phyloP scores from a whole-genome alignment of 1,140 invertebrate species.

The Pararge aegeria region DNA sequence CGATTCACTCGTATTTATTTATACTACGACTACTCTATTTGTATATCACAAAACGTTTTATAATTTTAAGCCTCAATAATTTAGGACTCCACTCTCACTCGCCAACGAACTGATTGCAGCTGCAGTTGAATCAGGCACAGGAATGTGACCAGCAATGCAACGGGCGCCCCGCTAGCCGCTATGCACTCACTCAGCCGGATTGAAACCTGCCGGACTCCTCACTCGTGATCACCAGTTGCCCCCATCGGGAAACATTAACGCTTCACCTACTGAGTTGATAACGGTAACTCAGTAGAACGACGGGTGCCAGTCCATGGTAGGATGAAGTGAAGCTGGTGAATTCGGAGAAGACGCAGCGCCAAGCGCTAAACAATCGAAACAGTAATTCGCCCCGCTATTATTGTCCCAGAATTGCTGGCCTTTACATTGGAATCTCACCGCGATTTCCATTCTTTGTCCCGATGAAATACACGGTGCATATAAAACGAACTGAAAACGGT shows the following conservation, averaged over 20 bases:
- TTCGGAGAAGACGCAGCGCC: constrained; percentile 39
- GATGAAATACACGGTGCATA: constrained; percentile 86
- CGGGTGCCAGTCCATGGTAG: constrained; percentile 71
- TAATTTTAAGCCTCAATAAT: constrained; percentile 60
- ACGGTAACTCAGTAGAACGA: constrained; percentile 69
- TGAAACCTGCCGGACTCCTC: constrained; percentile 34
- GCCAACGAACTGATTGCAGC: constrained; percentile 35
- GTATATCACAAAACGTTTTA: constrained; percentile 75
- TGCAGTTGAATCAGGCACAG: constrained; percentile 48
- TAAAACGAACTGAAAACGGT: constrained; percentile 90
- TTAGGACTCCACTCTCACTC: constrained; percentile 45
- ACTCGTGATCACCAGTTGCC: constrained; percentile 26
- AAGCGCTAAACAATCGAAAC: constrained; percentile 88
- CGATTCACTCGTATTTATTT: constrained; percentile 48
- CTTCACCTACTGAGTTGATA: constrained; percentile 26
- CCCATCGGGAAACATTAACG: constrained; percentile 31
- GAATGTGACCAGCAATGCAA: constrained; percentile 55
- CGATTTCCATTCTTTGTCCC: constrained; percentile 89
- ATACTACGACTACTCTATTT: constrained; percentile 68
- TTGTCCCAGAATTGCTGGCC: constrained; percentile 95
- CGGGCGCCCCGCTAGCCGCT: constrained; percentile 31
- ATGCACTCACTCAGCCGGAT: constrained; percentile 17
- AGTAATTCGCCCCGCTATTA: constrained; percentile 91
- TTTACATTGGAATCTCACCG: constrained; percentile 90
- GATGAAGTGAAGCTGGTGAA: constrained; percentile 47